Evolutionary conservation across 2,113 vertebrate species (phyloP).

Genomic region (Paedocypris sp.): DNA sequence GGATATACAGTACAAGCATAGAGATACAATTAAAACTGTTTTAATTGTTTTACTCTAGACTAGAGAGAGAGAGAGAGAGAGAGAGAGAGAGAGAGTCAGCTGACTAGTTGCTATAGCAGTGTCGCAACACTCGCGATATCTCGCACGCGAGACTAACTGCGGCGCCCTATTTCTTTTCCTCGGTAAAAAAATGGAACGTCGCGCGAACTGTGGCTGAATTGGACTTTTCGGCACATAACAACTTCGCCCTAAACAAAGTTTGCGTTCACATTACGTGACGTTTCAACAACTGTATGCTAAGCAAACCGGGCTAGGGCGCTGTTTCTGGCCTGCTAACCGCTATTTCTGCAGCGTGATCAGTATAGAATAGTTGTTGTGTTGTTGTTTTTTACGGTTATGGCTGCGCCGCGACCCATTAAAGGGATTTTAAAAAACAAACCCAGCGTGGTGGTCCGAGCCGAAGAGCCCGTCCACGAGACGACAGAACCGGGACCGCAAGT

Average conservation of each 20-base stretch:
- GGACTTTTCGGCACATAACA: background rate
- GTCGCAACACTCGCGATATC: slow-evolving; percentile 21
- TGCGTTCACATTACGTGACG: background rate
- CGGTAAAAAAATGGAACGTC: background rate
- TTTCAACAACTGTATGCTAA: too few relatives aligned
- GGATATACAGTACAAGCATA: too few relatives aligned
- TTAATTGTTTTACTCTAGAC: too few relatives aligned
- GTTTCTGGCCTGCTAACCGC: background rate
- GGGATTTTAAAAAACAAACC: slow-evolving; percentile 68
- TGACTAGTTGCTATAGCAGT: background rate
- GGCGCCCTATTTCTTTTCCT: slow-evolving; percentile 7
- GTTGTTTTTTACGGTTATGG: slow-evolving; percentile 51
- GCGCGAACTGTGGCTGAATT: background rate
- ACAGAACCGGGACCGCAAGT: slow-evolving; percentile 41
- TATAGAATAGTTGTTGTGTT: background rate
- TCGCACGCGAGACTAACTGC: background rate
- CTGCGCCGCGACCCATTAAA: slow-evolving; percentile 66
- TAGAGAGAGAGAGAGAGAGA: too few relatives aligned
- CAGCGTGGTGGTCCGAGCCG: slow-evolving; percentile 38
- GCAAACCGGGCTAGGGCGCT: background rate
- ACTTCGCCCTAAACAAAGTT: background rate
- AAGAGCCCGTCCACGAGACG: slow-evolving; percentile 37
- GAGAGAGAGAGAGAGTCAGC: background rate
- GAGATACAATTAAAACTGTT: too few relatives aligned
- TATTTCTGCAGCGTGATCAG: background rate